Evolutionary conservation across 2,113 vertebrate species (phyloP).

Genomic region (Todiramphus saurophagus): DNA sequence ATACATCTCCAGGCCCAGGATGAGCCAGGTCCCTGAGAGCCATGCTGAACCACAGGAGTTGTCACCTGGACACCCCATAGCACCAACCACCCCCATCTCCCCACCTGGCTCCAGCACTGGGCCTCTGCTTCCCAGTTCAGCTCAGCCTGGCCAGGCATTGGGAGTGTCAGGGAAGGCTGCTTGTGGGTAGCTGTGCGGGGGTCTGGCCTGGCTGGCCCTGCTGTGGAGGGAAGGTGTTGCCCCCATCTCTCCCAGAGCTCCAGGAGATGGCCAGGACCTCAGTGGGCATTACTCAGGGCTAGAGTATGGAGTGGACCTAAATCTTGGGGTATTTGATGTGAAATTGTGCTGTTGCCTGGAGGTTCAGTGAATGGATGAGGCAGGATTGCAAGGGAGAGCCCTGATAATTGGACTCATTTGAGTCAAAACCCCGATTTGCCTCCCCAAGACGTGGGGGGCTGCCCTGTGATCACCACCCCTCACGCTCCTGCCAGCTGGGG

Average conservation of each 20-base stretch:
- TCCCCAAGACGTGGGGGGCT: neutral
- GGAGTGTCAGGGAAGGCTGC: neutral
- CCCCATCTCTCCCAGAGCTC: neutral
- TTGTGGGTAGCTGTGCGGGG: neutral
- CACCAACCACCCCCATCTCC: neutral
- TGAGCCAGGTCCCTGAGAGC: neutral
- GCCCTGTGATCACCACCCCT: neutral
- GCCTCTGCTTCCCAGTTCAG: neutral
- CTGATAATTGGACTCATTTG: neutral
- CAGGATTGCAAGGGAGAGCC: neutral
- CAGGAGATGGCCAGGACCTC: neutral
- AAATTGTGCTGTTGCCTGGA: accelerated
- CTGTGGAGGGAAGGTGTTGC: neutral
- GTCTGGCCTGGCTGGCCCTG: neutral
- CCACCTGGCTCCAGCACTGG: accelerated
- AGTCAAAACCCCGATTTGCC: neutral
- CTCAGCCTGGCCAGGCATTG: neutral
- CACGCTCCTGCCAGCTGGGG: neutral
- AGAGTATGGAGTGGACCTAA: neutral
- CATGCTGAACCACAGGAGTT: accelerated
- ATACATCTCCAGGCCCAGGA: neutral
- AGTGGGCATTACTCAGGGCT: neutral
- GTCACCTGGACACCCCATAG: neutral
- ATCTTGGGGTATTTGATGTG: neutral
- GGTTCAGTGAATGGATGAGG: neutral